Percentiles rank a stretch among this genome's conserved stretches.
phyloP scores from a whole-genome alignment of 2,888 invertebrate genomes.

The Ormyrus rosae region DNA sequence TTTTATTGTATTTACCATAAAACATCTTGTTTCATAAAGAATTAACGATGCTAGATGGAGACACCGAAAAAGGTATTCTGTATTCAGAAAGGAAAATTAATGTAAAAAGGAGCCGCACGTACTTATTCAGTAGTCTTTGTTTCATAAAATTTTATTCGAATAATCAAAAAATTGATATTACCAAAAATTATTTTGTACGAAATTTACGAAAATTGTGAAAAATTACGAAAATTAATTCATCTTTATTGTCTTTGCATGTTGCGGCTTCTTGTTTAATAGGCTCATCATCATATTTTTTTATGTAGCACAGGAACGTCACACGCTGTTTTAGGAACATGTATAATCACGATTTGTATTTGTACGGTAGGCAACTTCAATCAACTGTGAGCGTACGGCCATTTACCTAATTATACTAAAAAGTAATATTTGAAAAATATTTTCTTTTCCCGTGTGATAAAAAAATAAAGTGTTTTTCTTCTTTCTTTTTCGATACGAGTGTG shows the following conservation, averaged over 20 bases:
- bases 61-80: constrained; percentile 30
- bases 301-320: background rate
- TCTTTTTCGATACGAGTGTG: constrained; percentile 24
- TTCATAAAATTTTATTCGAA: constrained; percentile 20
- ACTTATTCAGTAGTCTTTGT: constrained; percentile 1
- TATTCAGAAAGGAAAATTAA: constrained; percentile 4
- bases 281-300: constrained; percentile 26
- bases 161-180: background rate
- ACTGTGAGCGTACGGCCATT: constrained; percentile 59
- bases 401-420: constrained; percentile 56
- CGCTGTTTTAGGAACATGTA: constrained; percentile 6
- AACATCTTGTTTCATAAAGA: constrained; percentile 21
- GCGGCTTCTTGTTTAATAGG: constrained; percentile 15
- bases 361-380: constrained; percentile 56
- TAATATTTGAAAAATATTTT: constrained; percentile 51
- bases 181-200: too few relatives aligned
- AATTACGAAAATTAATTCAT: too few relatives aligned
- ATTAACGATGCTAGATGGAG: constrained; percentile 16
- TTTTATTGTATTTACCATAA: background rate
- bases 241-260: background rate
- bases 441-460: constrained; percentile 55
- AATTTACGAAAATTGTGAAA: too few relatives aligned
- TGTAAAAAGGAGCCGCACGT: constrained; percentile 13
- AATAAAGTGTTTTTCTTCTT: constrained; percentile 39
- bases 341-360: constrained; percentile 39